Base-by-base conservation (phyloP, 2,797 vertebrate species). In the Lates japonicus region DNA sequence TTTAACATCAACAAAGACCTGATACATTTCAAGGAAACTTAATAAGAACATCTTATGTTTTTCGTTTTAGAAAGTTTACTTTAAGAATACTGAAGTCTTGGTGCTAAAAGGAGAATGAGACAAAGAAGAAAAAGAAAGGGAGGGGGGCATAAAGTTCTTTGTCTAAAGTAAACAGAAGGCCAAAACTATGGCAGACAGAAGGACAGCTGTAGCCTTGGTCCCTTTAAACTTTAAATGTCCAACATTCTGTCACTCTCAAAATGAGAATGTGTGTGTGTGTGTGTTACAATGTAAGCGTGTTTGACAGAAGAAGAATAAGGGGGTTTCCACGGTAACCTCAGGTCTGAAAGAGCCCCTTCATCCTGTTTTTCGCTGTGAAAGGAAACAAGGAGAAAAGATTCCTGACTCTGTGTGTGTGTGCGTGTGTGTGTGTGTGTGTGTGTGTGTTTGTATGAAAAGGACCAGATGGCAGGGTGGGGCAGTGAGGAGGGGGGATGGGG, bases 401-500 rank as follows among this genome's bases (percentile, higher is more conserved):
- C 88, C 87, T 69, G 85, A 61, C 87, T 82, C 55, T 79, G 88
- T 88, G 84, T 86, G 87, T 74, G 83, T 80, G 85, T 29, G 73
- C 46, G 63, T 81, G 33, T 65, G 74, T 88, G 82, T 85, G 86
- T 70, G 78, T 79, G 70, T 67, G 84, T 86, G 87, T 62, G 76
- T 79, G 83, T 35, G 86, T 46, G 58, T 68, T 63, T 89, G 69
- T 89, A 88, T 94, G 92, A 94, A 92, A 87, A 94, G 92, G 81
- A 95, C 91, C 95, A 96, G 95, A 96, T 96, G 96, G 95, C 94
- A 93, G 95, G 95, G 95, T 95, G 95, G 88, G 96, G 95, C 90
- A 79, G 44, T 3, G 75, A 74, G 91, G 92, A 93, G 93, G 93
- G 92, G 86, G 90, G 71, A 76, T 0, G 49, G 86, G 81, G 90